Base-by-base conservation (phyloP, 2,888 invertebrate genomes). In the Arge pagana region DNA sequence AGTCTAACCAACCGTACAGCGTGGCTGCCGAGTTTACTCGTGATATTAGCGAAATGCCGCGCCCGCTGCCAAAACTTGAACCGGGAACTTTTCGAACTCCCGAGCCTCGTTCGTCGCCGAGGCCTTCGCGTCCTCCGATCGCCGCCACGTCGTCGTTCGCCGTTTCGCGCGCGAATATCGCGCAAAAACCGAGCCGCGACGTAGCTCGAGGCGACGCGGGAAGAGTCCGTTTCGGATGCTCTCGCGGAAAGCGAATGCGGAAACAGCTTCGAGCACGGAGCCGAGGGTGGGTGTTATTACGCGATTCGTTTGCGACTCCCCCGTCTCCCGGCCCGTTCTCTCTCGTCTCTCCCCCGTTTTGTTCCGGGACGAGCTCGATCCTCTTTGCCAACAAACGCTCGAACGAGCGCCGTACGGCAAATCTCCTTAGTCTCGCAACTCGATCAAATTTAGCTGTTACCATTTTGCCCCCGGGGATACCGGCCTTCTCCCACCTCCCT, bases 281-380 rank as follows among this genome's bases (percentile, higher is more conserved):
- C 33, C 48, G 35, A 40, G 33, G 26, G 16, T n/a, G 16, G 57
- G 59, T 59, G 65, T 67, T 71, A 70, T 72, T 71, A 69, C 65
- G 70, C 67, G 70, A 73, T 69, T 72, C 74, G 71, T 73, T 72
- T 71, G 68, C 68, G 70, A 70, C 67, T 63, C 62, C 58, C 58
- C 56, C 55, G 35, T 45, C 13, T 48, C 40, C 40, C 55, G 40
- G 43, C 36, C 15, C 6, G 26, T 15, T 49, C 35, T 57, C 52
- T 55, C 39, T 48, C 40, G 33, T 30, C 36, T 37, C 55, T 15
- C 49, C 41, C 26, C 45, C 50, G 28, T 35, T 48, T 49, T 37
- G 48, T 41, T 35, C 52, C 30, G 4, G 31, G 39, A 45, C 51
- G 52, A 31, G 41, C 49, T 53, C 69, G 69, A 72, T 72, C 70